Conservation (phyloP, 2,113 vertebrate genomes). For the Cyprinodon variegatus region DNA sequence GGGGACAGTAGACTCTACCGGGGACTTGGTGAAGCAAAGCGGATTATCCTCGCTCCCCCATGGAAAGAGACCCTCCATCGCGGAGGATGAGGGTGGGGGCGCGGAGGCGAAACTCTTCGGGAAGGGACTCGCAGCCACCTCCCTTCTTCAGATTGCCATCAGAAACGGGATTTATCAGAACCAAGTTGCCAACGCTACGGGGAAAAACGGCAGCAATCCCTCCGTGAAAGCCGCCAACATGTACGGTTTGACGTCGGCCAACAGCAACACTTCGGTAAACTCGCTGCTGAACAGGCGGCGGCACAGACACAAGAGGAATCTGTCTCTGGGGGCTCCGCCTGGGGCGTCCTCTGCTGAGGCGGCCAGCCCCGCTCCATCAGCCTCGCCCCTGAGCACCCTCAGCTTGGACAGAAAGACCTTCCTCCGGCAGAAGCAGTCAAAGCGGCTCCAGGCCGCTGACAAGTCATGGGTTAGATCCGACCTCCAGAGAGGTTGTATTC, state of each 20-base stretch:
- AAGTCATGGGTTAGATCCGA: constrained; percentile 87
- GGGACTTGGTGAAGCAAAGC: constrained; percentile 48
- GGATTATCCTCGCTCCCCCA: constrained; percentile 44
- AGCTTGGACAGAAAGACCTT: constrained; percentile 87
- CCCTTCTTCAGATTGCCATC: constrained; percentile 77
- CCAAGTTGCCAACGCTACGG: constrained; percentile 66
- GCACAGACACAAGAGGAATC: constrained; percentile 84
- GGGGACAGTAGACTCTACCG: constrained; percentile 32
- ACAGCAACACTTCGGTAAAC: constrained; percentile 74
- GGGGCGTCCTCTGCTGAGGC: constrained; percentile 51
- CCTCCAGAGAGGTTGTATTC: constrained; percentile 86
- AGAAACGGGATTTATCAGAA: constrained; percentile 77
- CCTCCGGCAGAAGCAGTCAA: constrained; percentile 83
- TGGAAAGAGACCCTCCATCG: constrained; percentile 69
- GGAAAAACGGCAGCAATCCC: constrained; percentile 52
- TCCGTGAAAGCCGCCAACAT: constrained; percentile 58
- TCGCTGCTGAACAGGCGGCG: constrained; percentile 79
- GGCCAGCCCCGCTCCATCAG: constrained; percentile 48
- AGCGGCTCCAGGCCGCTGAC: constrained; percentile 86
- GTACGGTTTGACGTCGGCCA: constrained; percentile 53
- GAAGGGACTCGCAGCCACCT: constrained; percentile 73
- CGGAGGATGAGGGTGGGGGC: constrained; percentile 69
- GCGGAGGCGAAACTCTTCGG: constrained; percentile 75
- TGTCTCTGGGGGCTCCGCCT: constrained; percentile 79
- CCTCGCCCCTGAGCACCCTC: constrained; percentile 81